Conservation (phyloP, 2,797 vertebrate species). For the Falco rusticolus region DNA sequence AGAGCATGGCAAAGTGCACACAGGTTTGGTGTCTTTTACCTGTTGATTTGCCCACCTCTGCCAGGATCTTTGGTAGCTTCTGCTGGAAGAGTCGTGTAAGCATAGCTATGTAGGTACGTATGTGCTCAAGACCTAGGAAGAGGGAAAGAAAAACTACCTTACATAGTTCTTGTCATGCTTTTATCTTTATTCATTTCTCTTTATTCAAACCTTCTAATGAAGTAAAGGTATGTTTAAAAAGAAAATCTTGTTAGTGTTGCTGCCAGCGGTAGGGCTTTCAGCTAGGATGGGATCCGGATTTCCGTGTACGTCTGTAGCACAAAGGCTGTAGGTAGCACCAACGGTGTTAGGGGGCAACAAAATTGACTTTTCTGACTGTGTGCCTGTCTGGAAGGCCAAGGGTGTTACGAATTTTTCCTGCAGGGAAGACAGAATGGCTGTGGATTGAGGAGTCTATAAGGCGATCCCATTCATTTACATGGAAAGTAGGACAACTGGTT, state of each 20-base stretch:
- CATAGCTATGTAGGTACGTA: neutral
- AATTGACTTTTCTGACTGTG: neutral
- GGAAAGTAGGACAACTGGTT: neutral
- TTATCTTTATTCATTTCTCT: neutral
- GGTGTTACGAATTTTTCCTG: fast-evolving
- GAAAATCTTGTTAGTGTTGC: neutral
- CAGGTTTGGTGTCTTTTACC: neutral
- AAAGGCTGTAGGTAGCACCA: neutral
- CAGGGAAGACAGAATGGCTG: neutral
- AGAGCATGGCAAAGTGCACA: neutral
- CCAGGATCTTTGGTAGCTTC: neutral
- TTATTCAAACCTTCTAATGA: neutral
- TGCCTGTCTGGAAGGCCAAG: neutral
- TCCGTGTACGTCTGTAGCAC: neutral
- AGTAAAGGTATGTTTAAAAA: neutral
- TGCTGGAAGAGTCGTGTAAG: neutral
- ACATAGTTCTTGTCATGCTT: neutral
- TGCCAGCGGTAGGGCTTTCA: neutral
- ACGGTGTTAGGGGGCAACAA: neutral
- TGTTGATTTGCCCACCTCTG: neutral
- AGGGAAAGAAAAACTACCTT: neutral
- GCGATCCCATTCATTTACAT: neutral
- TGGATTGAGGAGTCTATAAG: neutral
- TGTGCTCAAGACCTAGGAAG: neutral
- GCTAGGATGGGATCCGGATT: neutral